A percentile compares a stretch with the other conserved stretches of the same genome.
phyloP scores from a whole-genome alignment of 2,113 vertebrate species.

The Vulpes ferrilata region DNA sequence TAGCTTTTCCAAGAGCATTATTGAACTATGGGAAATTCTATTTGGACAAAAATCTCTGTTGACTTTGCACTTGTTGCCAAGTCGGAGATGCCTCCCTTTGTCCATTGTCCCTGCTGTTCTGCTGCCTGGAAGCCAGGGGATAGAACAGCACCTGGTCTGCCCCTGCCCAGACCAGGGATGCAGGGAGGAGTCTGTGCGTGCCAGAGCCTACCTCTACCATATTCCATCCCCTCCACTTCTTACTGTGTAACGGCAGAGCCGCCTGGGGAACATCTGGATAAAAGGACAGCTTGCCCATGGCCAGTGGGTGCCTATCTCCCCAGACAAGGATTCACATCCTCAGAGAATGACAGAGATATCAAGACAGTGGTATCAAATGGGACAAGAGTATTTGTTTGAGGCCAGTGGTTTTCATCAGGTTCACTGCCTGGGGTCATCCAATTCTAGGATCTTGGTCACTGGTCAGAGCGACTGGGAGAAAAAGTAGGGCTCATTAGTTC shows the following conservation, averaged over 20 bases:
- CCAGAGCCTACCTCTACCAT: background rate
- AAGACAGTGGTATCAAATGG: background rate
- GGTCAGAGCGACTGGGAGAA: fast-evolving
- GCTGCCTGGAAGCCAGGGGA: fast-evolving
- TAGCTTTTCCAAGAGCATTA: background rate
- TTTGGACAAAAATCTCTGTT: background rate
- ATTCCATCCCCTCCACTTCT: background rate
- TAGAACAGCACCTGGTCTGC: background rate
- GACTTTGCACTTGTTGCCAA: background rate
- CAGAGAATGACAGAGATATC: background rate
- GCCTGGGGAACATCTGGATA: background rate
- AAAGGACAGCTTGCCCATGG: background rate
- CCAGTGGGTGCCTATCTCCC: background rate
- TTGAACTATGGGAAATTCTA: background rate
- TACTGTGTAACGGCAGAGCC: background rate
- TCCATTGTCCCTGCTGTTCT: fast-evolving
- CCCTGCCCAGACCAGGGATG: background rate
- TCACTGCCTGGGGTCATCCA: background rate
- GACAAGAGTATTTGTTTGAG: background rate
- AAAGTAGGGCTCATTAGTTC: background rate
- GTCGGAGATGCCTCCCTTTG: background rate
- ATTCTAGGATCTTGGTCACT: fast-evolving
- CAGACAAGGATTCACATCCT: background rate
- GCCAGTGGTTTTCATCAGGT: background rate
- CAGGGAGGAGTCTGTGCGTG: background rate